Evolutionary conservation across 2,113 vertebrate genomes (phyloP), one percentile per base, ranked within the genome.

Genomic region (Pantherophis guttatus): DNA sequence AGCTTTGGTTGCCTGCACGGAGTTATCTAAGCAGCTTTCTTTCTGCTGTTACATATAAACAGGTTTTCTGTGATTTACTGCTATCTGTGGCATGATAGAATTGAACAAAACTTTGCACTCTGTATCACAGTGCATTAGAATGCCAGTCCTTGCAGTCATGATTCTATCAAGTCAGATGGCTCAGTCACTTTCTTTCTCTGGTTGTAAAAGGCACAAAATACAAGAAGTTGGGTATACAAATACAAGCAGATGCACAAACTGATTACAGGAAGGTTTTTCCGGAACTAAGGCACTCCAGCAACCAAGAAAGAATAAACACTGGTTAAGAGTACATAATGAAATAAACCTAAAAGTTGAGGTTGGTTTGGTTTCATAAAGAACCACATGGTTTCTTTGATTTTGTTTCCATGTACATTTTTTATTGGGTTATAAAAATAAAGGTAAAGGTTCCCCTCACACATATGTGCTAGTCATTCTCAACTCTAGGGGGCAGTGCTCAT

Each of bases 71-170:
- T 94, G 89, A 95, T 96, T 94, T 87, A 75, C 87, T 93, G 81
- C n/a, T 95, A 92, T 52, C 81, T 90, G 94, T 94, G 85, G 50
- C 10, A 95, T 52, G 94, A 94, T 91, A 94, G 94, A 97, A 95
- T 93, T 81, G 92, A 94, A 86, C 85, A 94, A 54, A 92, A 55
- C 87, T 55, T 94, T 95, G 90, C 1, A 92, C 91, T 10, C 48
- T 26, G 50, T 55, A 94, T 26, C 87, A 92, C 87, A 62, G 90
- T 92, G n/a, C 90, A 88, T 48, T 91, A 90, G 39, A 87, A 85
- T 86, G 15, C 92, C 92, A 93, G 75, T 93, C 95, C 86, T 33
- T 3, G 92, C 91, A 6, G 88, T 0, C 55, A 75, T 75, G 24
- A 88, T 70, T 91, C 55, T 90, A 53, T 58, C 86, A 26, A 3